Percentiles rank a stretch among this genome's conserved stretches.
Conservation (phyloP, 1,140 invertebrate genomes). For the Daktulosphaira vitifoliae region DNA sequence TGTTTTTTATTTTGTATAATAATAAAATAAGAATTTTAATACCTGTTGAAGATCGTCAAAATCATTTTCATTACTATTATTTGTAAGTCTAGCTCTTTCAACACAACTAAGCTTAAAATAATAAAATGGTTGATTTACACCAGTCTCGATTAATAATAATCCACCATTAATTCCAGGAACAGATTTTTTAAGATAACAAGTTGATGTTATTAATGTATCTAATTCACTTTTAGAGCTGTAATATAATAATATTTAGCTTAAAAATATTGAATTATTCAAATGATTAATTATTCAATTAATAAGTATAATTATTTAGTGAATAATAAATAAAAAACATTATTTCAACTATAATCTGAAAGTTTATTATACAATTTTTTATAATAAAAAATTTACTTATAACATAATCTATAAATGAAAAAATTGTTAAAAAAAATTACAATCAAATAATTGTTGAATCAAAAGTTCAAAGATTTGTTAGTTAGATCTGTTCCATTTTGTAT, state of each 20-base stretch:
- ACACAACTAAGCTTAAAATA: constrained; percentile 22
- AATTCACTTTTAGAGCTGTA: background rate
- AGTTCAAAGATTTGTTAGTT: too few relatives aligned
- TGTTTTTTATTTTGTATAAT: background rate
- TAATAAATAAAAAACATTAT: too few relatives aligned
- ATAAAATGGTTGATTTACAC: constrained; percentile 24
- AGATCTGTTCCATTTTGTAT: too few relatives aligned
- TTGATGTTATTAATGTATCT: background rate
- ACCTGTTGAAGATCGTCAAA: constrained; percentile 25
- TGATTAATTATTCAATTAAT: background rate
- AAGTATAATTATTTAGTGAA: too few relatives aligned
- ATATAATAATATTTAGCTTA: background rate
- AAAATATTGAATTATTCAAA: too few relatives aligned
- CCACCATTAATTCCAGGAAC: background rate
- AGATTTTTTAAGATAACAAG: constrained; percentile 3
- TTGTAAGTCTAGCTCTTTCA: background rate
- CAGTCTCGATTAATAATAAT: constrained; percentile 11
- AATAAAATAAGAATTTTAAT: too few relatives aligned
- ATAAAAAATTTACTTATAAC: too few relatives aligned
- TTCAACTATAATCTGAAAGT: too few relatives aligned
- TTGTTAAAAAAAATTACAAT: too few relatives aligned
- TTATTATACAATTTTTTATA: too few relatives aligned
- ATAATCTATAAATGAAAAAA: too few relatives aligned
- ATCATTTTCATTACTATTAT: background rate
- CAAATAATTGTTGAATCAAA: too few relatives aligned